These are phyloP conservation scores for Gallinago jamesoni DNA, from an alignment of 2,113 vertebrate genomes.

Conservation along the genomic window DNA sequence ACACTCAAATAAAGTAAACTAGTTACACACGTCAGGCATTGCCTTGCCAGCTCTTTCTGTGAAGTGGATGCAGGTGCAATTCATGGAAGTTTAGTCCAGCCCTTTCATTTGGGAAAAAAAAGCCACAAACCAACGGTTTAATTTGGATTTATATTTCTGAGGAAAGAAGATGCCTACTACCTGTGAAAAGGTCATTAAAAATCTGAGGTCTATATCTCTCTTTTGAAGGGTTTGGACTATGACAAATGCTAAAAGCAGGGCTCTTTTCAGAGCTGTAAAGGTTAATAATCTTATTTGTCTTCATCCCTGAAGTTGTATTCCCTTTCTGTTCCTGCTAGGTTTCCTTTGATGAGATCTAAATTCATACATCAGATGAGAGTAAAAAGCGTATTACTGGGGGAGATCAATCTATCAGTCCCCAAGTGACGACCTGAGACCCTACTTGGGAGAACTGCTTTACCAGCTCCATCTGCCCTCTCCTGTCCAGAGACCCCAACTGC, in stretches of 20 bases:
- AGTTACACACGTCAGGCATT: neutral
- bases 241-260: neutral
- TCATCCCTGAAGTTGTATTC: neutral
- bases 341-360: neutral
- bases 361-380: neutral
- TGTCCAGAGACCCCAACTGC: neutral
- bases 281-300: neutral
- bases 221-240: neutral
- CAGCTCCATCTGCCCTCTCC: fast-evolving
- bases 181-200: neutral
- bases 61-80: neutral
- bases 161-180: neutral
- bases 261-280: neutral
- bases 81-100: neutral
- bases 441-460: neutral
- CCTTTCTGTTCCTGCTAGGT: neutral
- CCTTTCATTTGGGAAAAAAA: neutral
- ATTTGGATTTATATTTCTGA: neutral
- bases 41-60: neutral
- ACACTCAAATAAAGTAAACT: neutral
- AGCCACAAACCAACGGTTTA: neutral
- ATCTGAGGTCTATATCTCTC: neutral
- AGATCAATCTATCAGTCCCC: neutral
- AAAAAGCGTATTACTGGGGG: neutral
- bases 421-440: fast-evolving